These are phyloP conservation scores for Tachypleus tridentatus DNA, from an alignment of 1,140 invertebrate species.

Conservation along the genomic window DNA sequence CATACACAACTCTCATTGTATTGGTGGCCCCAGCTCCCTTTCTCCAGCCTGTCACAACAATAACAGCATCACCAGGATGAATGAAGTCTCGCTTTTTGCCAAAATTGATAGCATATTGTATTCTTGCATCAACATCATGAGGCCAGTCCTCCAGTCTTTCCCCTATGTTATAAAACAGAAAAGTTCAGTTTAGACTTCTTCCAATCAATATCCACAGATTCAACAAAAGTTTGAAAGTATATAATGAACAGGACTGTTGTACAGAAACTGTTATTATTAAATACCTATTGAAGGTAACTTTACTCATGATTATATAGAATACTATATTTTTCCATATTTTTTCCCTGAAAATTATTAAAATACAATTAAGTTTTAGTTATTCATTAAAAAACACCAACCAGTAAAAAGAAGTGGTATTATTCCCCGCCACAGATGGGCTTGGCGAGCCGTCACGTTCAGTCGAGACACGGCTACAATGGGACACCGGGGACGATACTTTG, in stretches of 20 bases:
- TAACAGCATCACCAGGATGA: constrained; percentile 36
- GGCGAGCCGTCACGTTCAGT: constrained; percentile 49
- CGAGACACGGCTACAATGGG: constrained; percentile 94
- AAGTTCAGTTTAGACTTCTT: too few relatives aligned
- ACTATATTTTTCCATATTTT: too few relatives aligned
- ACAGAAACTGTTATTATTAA: too few relatives aligned
- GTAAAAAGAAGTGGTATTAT: constrained; percentile 83
- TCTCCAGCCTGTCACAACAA: constrained; percentile 47
- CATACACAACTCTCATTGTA: constrained; percentile 41
- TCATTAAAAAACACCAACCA: constrained; percentile 41
- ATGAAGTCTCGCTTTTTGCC: constrained; percentile 53
- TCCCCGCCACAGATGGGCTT: constrained; percentile 85
- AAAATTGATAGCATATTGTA: constrained; percentile 73
- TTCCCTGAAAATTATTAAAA: too few relatives aligned
- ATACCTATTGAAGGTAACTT: too few relatives aligned
- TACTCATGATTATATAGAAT: too few relatives aligned
- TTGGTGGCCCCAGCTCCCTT: constrained; percentile 44
- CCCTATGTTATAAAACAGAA: constrained; percentile 32
- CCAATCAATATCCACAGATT: too few relatives aligned
- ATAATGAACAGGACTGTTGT: too few relatives aligned
- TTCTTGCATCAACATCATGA: constrained; percentile 89
- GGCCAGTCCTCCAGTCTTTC: constrained; percentile 65
- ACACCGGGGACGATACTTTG: constrained; percentile 89
- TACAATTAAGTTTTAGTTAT: too few relatives aligned
- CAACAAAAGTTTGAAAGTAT: too few relatives aligned